These are phyloP conservation scores for Platorchestia sp. DNA, from an alignment of 1,140 invertebrate genomes.

Conservation along the genomic window DNA sequence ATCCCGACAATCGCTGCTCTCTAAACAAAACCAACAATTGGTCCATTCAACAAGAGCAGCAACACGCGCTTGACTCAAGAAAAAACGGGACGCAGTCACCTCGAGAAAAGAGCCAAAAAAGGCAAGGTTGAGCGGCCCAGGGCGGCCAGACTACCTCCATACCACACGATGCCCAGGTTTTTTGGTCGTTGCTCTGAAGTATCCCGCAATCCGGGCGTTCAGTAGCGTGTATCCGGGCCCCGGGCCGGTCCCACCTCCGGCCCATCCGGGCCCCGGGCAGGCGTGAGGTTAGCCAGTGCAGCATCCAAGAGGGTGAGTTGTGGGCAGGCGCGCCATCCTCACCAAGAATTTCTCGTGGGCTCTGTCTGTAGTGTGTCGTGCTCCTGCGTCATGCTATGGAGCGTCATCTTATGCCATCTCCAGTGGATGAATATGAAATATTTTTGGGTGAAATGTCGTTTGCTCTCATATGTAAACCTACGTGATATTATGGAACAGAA, in stretches of 20 bases:
- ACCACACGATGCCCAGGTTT: slow-evolving; percentile 22
- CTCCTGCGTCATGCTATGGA: neutral
- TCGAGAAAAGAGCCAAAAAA: neutral
- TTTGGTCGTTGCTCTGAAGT: neutral
- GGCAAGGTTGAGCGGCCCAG: neutral
- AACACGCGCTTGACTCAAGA: neutral
- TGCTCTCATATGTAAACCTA: too few species aligned
- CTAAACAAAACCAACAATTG: neutral
- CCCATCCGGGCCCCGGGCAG: slow-evolving; percentile 34
- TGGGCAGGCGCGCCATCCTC: too few species aligned
- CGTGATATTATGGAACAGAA: too few species aligned
- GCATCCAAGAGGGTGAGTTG: neutral
- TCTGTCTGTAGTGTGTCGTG: neutral
- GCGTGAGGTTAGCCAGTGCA: slow-evolving; percentile 25
- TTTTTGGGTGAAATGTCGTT: too few species aligned
- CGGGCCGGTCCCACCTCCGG: neutral
- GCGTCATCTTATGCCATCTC: too few species aligned
- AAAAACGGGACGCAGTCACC: neutral
- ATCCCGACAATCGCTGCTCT: neutral
- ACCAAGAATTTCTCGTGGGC: too few species aligned
- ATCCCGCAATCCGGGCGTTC: slow-evolving; percentile 17
- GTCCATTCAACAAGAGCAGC: neutral
- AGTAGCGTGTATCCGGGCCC: slow-evolving; percentile 52
- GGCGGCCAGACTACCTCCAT: neutral
- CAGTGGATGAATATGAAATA: too few species aligned